Percentiles rank a stretch among this genome's conserved stretches.
phyloP scores from a whole-genome alignment of 2,888 invertebrate species.

The Blastobasis adustella region DNA sequence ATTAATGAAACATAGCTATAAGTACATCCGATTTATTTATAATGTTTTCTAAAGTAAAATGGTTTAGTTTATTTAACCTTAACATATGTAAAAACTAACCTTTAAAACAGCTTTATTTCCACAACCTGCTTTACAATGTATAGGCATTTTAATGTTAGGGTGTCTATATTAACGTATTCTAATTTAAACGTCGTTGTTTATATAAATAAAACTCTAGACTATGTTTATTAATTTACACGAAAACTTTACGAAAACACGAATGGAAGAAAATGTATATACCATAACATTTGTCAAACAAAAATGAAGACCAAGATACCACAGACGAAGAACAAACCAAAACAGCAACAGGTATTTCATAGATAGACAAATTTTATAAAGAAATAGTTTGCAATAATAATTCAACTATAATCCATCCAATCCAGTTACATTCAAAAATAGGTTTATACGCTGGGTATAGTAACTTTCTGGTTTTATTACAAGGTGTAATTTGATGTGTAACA shows the following conservation, averaged over 20 bases:
- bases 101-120: slow-evolving; percentile 85
- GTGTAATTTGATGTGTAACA: too few species aligned
- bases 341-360: too few species aligned
- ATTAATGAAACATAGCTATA: not conserved
- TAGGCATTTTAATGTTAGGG: slow-evolving; percentile 50
- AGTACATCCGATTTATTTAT: not conserved
- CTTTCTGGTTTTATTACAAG: too few species aligned
- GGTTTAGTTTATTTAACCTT: not conserved
- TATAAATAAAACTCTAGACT: too few species aligned
- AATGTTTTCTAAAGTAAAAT: not conserved
- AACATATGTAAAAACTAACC: slow-evolving; percentile 52
- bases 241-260: slow-evolving; percentile 17
- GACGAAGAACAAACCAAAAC: too few species aligned
- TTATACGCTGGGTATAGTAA: too few species aligned
- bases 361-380: too few species aligned
- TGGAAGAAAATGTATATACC: slow-evolving; percentile 23
- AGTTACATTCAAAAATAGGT: too few species aligned
- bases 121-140: slow-evolving; percentile 81
- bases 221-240: not conserved
- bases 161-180: too few species aligned
- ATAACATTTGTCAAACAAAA: slow-evolving; percentile 14
- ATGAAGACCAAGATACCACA: slow-evolving; percentile 4
- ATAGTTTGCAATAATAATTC: too few species aligned
- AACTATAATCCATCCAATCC: too few species aligned
- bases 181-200: too few species aligned